Evolutionary conservation across 2,888 invertebrate species (phyloP), one percentile per base, ranked within the genome.

Genomic region (Ditula angustiorana): DNA sequence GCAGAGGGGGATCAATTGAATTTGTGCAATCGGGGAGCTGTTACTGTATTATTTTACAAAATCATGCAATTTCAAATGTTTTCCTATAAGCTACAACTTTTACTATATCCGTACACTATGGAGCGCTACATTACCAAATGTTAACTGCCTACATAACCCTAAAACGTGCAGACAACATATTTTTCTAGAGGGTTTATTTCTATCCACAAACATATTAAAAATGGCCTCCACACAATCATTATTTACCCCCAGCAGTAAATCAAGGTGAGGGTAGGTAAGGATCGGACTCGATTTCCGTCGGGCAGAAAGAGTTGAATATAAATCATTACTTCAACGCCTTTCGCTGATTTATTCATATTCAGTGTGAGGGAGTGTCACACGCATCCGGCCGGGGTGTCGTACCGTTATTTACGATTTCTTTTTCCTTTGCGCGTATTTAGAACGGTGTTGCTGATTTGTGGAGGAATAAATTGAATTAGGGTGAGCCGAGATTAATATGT

Each of bases 291-390:
- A 75, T 76, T 74, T 77, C 73, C 71, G 72, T 68, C 63, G 71
- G 75, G 66, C 69, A 66, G 69, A 72, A 78, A 76, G 75, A 78
- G 76, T 78, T 76, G 73, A 74, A 77, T 72, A 82, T 84, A 85
- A 83, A 86, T 85, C 80, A 86, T 82, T 79, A 79, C 71, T 77
- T 82, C 78, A 77, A 79, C 82, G 80, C 80, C 79, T 80, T 63
- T 73, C 70, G 73, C 76, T 85, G 85, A 87, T 88, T 86, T 86
- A 87, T 87, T 79, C 75, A 73, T 55, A 65, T 69, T 69, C 67
- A 73, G 74, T 73, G 77, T 80, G 77, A 76, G 79, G 79, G 77
- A 73, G 75, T 77, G 86, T 83, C 85, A 80, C 73, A 72, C 70
- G 75, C 83, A 85, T 78, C 78, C 81, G 73, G 68, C 74, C 70